A percentile compares a stretch with the other conserved stretches of the same genome.
phyloP scores from a whole-genome alignment of 2,113 vertebrate genomes.

The Eonycteris spelaea region DNA sequence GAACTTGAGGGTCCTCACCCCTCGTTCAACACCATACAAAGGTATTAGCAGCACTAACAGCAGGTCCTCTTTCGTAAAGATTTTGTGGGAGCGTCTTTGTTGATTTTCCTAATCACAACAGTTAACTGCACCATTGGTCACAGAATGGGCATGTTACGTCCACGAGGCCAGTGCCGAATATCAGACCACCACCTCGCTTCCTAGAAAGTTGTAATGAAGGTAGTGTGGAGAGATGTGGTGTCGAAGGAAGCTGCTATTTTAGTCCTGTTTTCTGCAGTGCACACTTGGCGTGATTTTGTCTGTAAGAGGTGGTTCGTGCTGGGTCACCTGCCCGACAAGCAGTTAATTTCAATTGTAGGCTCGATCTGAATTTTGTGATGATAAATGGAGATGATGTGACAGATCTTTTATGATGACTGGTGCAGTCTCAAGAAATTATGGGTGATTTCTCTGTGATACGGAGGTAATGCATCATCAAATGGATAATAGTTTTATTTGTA shows the following conservation, averaged over 20 bases:
- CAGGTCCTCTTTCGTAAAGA: neutral
- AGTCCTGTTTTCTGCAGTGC: neutral
- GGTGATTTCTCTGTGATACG: neutral
- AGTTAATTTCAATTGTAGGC: neutral
- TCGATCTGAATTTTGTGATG: neutral
- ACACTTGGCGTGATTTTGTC: neutral
- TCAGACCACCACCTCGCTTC: too few relatives aligned
- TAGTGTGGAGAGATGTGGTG: too few relatives aligned
- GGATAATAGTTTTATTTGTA: neutral
- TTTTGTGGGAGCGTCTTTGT: neutral
- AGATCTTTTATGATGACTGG: neutral
- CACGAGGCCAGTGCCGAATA: neutral
- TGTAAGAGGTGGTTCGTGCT: neutral
- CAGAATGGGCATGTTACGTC: neutral
- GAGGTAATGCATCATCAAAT: neutral
- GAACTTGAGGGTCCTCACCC: neutral
- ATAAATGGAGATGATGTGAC: neutral
- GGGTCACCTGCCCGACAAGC: neutral
- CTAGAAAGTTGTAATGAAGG: neutral
- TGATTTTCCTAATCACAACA: neutral
- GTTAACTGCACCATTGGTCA: neutral
- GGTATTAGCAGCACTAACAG: neutral
- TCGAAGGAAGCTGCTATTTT: neutral
- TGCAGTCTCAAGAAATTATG: neutral
- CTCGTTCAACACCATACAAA: constrained; percentile 22